Evolutionary conservation across 2,113 vertebrate genomes (phyloP).

Genomic region (Esox niger): DNA sequence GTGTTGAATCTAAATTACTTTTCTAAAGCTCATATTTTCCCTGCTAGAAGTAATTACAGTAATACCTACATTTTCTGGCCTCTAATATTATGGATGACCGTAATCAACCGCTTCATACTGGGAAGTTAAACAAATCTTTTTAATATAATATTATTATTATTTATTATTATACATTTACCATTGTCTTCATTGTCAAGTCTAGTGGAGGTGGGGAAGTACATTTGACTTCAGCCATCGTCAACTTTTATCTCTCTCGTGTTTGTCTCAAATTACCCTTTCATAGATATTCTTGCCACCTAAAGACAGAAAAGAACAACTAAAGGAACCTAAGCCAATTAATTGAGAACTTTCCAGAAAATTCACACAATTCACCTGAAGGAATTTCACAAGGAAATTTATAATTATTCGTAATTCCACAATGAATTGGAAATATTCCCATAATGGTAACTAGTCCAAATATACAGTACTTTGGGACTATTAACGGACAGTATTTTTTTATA

Average conservation of each 20-base stretch:
- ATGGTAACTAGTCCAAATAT: slow-evolving; percentile 14
- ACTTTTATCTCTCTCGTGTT: too few relatives aligned
- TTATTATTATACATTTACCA: not conserved
- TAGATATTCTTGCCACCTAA: too few relatives aligned
- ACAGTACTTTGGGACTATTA: slow-evolving; percentile 12
- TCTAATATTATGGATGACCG: slow-evolving; percentile 31
- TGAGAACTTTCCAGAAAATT: not conserved
- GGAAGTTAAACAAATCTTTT: slow-evolving; percentile 25
- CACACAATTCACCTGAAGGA: not conserved
- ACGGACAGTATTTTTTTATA: slow-evolving; percentile 16
- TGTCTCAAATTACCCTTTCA: too few relatives aligned
- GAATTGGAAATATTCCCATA: not conserved
- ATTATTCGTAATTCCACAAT: not conserved
- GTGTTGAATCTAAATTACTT: slow-evolving; percentile 51
- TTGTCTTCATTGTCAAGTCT: not conserved
- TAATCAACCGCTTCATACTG: slow-evolving; percentile 20
- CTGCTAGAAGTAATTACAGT: slow-evolving; percentile 46
- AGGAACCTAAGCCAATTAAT: too few relatives aligned
- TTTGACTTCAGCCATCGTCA: too few relatives aligned
- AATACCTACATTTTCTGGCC: slow-evolving; percentile 33
- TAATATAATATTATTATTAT: not conserved
- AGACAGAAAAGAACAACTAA: too few relatives aligned
- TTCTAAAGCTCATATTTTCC: slow-evolving; percentile 46
- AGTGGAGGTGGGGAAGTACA: not conserved
- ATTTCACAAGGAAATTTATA: not conserved